These are phyloP conservation scores for Aplocera efformata DNA, from an alignment of 2,888 invertebrate species.

Conservation along the genomic window DNA sequence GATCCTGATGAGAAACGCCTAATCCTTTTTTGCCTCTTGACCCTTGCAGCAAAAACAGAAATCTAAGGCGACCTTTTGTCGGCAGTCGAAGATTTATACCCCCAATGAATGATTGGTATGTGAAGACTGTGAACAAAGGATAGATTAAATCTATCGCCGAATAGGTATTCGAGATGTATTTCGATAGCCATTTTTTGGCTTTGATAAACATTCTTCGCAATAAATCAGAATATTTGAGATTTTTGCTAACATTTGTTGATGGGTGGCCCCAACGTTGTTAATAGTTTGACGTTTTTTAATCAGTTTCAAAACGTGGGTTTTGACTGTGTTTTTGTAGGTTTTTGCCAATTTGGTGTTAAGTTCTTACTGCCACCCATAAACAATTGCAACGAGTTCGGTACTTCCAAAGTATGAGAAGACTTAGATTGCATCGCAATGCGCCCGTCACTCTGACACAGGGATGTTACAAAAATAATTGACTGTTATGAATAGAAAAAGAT, in stretches of 20 bases:
- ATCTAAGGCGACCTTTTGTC: conserved; percentile 53
- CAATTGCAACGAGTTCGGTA: too few relatives aligned
- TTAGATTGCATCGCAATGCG: too few relatives aligned
- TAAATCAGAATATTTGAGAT: conserved; percentile 13
- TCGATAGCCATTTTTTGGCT: conserved; percentile 25
- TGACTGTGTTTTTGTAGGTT: too few relatives aligned
- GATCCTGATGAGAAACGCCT: conserved; percentile 43
- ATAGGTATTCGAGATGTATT: conserved; percentile 21
- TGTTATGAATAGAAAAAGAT: too few relatives aligned
- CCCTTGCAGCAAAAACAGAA: conserved; percentile 57
- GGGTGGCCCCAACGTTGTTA: not conserved
- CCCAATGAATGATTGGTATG: conserved; percentile 54
- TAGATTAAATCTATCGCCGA: conserved; percentile 36
- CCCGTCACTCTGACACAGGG: too few relatives aligned
- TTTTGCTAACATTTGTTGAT: conserved; percentile 1
- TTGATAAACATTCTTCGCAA: conserved; percentile 18
- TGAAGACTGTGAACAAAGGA: conserved; percentile 35
- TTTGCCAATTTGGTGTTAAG: too few relatives aligned
- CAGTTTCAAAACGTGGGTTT: too few relatives aligned
- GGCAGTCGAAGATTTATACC: conserved; percentile 61
- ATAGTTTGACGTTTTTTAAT: too few relatives aligned
- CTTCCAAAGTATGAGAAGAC: too few relatives aligned
- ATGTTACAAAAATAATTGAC: too few relatives aligned
- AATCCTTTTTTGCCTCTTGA: conserved; percentile 57
- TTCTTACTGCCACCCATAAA: too few relatives aligned